Conservation (phyloP, 2,113 vertebrate genomes). For the Syngnathus scovelli region DNA sequence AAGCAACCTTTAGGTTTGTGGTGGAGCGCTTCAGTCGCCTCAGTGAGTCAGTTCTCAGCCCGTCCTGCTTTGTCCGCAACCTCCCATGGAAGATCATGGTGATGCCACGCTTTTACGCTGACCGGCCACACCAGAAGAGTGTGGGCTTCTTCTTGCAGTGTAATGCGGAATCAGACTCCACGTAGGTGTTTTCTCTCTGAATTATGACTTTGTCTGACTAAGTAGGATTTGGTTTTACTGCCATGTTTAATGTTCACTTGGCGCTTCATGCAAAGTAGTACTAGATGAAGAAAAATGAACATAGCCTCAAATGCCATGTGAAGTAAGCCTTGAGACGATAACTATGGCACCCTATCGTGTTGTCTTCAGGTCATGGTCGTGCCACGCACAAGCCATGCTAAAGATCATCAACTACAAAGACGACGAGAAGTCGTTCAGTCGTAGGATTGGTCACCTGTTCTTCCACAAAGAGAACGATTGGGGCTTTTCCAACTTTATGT, state of each 20-base stretch:
- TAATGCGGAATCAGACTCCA: constrained; percentile 98
- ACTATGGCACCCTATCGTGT: background rate
- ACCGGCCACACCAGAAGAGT: constrained; percentile 96
- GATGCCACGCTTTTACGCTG: constrained; percentile 96
- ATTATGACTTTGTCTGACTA: background rate
- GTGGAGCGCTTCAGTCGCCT: constrained; percentile 96
- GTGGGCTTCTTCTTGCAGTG: constrained; percentile 99
- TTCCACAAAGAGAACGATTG: constrained; percentile 99
- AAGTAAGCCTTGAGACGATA: background rate
- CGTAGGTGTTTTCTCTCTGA: constrained; percentile 75
- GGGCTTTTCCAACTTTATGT: constrained; percentile 99
- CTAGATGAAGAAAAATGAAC: background rate
- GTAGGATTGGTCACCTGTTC: constrained; percentile 96
- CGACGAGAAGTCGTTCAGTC: constrained; percentile 97
- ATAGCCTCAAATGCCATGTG: background rate
- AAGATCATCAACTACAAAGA: constrained; percentile 99
- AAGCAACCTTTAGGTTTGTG: constrained; percentile 96
- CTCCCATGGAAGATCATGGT: constrained; percentile 99
- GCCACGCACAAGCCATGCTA: constrained; percentile 96
- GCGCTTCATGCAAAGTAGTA: background rate
- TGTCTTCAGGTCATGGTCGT: constrained; percentile 89
- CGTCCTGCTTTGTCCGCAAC: constrained; percentile 95
- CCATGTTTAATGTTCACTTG: background rate
- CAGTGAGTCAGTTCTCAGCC: constrained; percentile 95
- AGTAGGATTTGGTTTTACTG: background rate